These are phyloP conservation scores for Turritopsis rubra DNA, from an alignment of 30 jellyfish, hydroid and myxozoan species.

Conservation along the genomic window DNA sequence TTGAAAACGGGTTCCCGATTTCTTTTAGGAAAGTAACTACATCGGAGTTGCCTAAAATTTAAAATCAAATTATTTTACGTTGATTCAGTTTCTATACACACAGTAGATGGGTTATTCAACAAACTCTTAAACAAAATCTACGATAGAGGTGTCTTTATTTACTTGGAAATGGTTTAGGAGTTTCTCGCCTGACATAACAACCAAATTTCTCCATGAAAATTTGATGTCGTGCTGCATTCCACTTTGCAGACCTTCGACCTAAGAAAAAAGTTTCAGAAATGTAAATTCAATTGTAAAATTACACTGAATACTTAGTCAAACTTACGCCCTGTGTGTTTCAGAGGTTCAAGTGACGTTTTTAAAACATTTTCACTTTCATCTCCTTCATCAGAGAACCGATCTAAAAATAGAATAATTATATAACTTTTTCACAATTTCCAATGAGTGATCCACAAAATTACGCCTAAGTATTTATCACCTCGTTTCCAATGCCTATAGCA, in stretches of 20 bases:
- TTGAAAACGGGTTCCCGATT: neutral
- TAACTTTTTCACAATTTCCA: neutral
- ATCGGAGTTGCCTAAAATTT: neutral
- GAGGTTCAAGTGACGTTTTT: neutral
- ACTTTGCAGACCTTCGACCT: neutral
- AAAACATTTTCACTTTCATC: neutral
- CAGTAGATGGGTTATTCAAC: no score
- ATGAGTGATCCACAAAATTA: neutral
- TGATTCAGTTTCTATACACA: neutral
- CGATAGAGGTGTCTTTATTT: neutral
- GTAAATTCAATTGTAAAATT: neutral
- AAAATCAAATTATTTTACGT: neutral
- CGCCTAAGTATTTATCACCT: neutral
- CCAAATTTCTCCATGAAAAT: conserved; percentile 6
- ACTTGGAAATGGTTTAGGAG: conserved; percentile 8
- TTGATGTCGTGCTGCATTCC: neutral
- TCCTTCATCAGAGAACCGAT: neutral
- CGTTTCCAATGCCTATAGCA: neutral
- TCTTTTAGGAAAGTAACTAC: neutral
- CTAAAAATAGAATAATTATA: neutral
- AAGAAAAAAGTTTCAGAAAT: neutral
- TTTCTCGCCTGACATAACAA: neutral
- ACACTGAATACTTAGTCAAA: neutral
- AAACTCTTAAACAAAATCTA: no score
- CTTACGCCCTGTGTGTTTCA: neutral